A percentile compares a stretch with the other conserved stretches of the same genome.
phyloP scores from a whole-genome alignment of 1,140 invertebrate species.

The Mylabris phalerata region DNA sequence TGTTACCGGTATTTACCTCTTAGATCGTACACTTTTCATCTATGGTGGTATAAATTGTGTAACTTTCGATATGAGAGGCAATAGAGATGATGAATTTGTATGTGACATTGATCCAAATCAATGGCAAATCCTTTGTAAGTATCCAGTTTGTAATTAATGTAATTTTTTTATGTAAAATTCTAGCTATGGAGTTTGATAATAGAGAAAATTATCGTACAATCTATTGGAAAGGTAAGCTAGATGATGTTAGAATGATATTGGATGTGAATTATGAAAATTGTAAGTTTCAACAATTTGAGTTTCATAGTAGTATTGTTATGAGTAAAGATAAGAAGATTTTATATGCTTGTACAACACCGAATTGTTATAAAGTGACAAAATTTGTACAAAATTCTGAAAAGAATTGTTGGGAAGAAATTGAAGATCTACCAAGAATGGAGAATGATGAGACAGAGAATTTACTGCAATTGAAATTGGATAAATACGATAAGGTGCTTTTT shows the following conservation, averaged over 20 bases:
- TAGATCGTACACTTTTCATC: constrained; percentile 69
- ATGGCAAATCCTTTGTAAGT: constrained; percentile 67
- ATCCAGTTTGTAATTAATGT: neutral
- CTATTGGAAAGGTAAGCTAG: constrained; percentile 74
- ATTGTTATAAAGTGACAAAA: constrained; percentile 51
- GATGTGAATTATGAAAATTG: constrained; percentile 52
- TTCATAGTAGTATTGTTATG: constrained; percentile 66
- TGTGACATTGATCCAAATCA: constrained; percentile 52
- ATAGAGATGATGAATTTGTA: constrained; percentile 52
- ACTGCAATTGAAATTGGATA: constrained; percentile 75
- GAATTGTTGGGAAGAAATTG: constrained; percentile 52
- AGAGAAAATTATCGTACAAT: constrained; percentile 64
- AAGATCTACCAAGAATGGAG: constrained; percentile 54
- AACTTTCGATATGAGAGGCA: constrained; percentile 69
- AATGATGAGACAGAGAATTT: constrained; percentile 68
- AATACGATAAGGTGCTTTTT: constrained; percentile 70
- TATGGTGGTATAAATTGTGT: constrained; percentile 60
- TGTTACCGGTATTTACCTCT: constrained; percentile 60
- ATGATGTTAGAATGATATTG: constrained; percentile 62
- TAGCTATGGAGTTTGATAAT: constrained; percentile 66
- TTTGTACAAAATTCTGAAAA: constrained; percentile 47
- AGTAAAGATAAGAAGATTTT: constrained; percentile 50
- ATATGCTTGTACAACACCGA: constrained; percentile 54
- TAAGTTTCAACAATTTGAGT: constrained; percentile 59
- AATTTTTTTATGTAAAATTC: neutral